phyloP scores from a whole-genome alignment of 2,888 invertebrate genomes.

The Hydrotaea cyrtoneurina region DNA sequence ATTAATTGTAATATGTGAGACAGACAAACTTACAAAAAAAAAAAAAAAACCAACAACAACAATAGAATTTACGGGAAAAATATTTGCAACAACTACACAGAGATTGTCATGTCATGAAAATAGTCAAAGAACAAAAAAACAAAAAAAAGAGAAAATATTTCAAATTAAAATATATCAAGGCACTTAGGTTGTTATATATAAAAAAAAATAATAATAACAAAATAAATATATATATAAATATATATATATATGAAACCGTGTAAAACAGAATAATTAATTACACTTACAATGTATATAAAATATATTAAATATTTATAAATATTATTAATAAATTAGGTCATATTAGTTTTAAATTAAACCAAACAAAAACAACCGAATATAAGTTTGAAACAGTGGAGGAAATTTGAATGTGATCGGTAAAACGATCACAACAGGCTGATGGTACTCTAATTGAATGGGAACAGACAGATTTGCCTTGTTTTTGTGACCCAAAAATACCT shows the following conservation, averaged over 20 bases:
- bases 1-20: neutral
- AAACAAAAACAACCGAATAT: neutral
- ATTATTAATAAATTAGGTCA: conserved; percentile 10
- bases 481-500: no score
- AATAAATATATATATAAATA: neutral
- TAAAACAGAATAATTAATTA: conserved; percentile 12
- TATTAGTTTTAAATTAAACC: conserved; percentile 6
- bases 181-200: conserved; percentile 58
- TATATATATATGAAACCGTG: neutral
- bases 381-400: neutral
- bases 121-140: conserved; percentile 6
- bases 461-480: no score
- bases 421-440: no score
- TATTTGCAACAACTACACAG: conserved; percentile 1
- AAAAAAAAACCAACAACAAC: neutral
- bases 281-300: conserved; percentile 10
- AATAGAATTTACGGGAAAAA: conserved; percentile 33
- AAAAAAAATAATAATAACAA: neutral
- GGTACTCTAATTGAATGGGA: no score
- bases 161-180: conserved; percentile 38
- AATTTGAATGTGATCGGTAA: neutral
- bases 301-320: conserved; percentile 15
- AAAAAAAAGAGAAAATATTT: conserved; percentile 42
- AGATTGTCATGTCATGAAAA: conserved; percentile 3
- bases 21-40: neutral